These are phyloP conservation scores for Strix occidentalis DNA, from an alignment of 2,797 vertebrate species.

Conservation along the genomic window DNA sequence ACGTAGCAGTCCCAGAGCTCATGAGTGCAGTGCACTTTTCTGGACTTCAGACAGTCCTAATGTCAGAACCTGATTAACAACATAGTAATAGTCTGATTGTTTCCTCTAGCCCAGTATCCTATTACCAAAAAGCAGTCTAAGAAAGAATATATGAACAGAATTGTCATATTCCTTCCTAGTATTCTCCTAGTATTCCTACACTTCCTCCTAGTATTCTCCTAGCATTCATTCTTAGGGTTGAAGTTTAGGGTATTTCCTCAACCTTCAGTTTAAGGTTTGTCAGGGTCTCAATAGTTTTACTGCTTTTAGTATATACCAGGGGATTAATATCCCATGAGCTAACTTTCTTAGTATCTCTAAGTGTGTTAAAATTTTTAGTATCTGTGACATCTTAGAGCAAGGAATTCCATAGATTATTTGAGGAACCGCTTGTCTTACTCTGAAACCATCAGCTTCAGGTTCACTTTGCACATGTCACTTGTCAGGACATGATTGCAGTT, in stretches of 20 bases:
- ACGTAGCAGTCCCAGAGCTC: neutral
- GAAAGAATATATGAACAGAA: neutral
- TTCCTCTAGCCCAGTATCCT: neutral
- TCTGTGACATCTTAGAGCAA: neutral
- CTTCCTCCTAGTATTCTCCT: neutral
- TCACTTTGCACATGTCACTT: neutral
- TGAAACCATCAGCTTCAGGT: neutral
- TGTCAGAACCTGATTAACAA: neutral
- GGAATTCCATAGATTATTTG: neutral
- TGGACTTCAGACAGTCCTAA: neutral
- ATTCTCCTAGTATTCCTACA: neutral
- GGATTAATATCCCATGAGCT: neutral
- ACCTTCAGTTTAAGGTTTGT: neutral
- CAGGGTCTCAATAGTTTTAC: neutral
- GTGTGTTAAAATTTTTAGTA: neutral
- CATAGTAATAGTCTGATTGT: neutral
- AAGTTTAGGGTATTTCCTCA: neutral
- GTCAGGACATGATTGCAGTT: neutral
- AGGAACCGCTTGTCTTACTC: neutral
- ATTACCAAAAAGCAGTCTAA: neutral
- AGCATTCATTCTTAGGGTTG: neutral
- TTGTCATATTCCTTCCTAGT: neutral
- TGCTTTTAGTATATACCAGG: neutral
- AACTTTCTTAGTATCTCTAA: neutral
- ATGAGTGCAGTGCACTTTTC: neutral